These are phyloP conservation scores for Scarus forsteni DNA, from an alignment of 2,797 vertebrate genomes.

Conservation along the genomic window DNA sequence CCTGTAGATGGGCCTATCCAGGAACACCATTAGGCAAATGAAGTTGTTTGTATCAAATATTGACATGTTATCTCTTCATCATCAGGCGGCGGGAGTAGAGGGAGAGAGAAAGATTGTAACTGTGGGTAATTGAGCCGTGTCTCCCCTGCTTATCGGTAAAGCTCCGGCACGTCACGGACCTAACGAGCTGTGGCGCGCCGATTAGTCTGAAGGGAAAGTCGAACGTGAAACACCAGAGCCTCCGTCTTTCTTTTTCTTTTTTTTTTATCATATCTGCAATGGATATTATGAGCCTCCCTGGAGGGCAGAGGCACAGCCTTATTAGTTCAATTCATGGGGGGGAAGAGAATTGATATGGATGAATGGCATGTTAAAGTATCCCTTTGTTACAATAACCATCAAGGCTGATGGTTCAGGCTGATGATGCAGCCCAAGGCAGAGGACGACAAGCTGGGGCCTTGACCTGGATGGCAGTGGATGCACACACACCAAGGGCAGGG, in stretches of 20 bases:
- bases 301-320: constrained; percentile 82
- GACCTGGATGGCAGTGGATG: constrained; percentile 74
- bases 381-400: constrained; percentile 85
- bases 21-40: constrained; percentile 82
- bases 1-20: constrained; percentile 76
- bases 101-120: constrained; percentile 81
- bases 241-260: constrained; percentile 68
- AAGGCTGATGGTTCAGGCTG: constrained; percentile 79
- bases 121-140: constrained; percentile 85
- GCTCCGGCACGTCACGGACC: constrained; percentile 81
- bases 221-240: constrained; percentile 81
- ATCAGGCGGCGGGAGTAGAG: constrained; percentile 68
- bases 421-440: constrained; percentile 79
- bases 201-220: constrained; percentile 85
- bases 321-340: constrained; percentile 85
- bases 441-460: constrained; percentile 73
- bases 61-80: constrained; percentile 84
- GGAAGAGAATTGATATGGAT: constrained; percentile 79
- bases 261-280: constrained; percentile 78
- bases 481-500: constrained; percentile 68
- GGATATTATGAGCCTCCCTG: constrained; percentile 83
- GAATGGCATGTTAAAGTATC: constrained; percentile 79
- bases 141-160: constrained; percentile 84
- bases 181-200: constrained; percentile 84
- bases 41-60: constrained; percentile 85